Evolutionary conservation across 2,888 invertebrate species (phyloP).

Genomic region (Opisthograptis luteolata): DNA sequence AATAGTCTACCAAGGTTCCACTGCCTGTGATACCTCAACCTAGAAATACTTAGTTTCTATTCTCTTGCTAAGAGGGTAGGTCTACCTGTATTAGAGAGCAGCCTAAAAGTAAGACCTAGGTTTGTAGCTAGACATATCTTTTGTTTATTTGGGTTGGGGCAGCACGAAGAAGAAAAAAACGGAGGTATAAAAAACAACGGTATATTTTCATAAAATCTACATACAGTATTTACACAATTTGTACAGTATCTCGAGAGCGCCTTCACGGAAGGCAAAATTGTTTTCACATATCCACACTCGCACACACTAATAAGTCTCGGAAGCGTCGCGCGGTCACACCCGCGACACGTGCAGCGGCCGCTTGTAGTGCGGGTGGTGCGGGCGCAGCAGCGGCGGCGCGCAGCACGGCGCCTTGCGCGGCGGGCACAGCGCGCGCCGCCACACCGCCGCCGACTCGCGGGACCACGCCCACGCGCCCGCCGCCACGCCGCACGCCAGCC

Average conservation of each 20-base stretch:
- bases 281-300: slow-evolving; percentile 44
- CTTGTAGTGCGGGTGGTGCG: slow-evolving; percentile 71
- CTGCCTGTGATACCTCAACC: too few relatives aligned
- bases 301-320: slow-evolving; percentile 32
- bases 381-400: slow-evolving; percentile 66
- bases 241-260: slow-evolving; percentile 66
- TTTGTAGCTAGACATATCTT: too few relatives aligned
- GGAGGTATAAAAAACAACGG: slow-evolving; percentile 68
- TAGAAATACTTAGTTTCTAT: too few relatives aligned
- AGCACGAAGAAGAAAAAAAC: too few relatives aligned
- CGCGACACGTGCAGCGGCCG: slow-evolving; percentile 74
- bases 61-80: too few relatives aligned
- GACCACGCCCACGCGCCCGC: slow-evolving; percentile 88
- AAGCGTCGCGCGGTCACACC: slow-evolving; percentile 49
- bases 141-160: too few relatives aligned
- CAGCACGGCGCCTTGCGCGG: slow-evolving; percentile 70
- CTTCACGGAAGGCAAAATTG: slow-evolving; percentile 79
- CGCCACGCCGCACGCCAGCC: slow-evolving; percentile 83
- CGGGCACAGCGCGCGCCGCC: slow-evolving; percentile 81
- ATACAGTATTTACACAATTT: slow-evolving; percentile 74
- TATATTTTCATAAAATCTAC: slow-evolving; percentile 69
- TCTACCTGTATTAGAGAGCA: too few relatives aligned
- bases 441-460: slow-evolving; percentile 85
- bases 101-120: too few relatives aligned
- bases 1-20: too few relatives aligned